A percentile compares a stretch with the other conserved stretches of the same genome.
Evolutionary conservation across 2,888 invertebrate genomes (phyloP).

Genomic region (Drosophila kanekoi): DNA sequence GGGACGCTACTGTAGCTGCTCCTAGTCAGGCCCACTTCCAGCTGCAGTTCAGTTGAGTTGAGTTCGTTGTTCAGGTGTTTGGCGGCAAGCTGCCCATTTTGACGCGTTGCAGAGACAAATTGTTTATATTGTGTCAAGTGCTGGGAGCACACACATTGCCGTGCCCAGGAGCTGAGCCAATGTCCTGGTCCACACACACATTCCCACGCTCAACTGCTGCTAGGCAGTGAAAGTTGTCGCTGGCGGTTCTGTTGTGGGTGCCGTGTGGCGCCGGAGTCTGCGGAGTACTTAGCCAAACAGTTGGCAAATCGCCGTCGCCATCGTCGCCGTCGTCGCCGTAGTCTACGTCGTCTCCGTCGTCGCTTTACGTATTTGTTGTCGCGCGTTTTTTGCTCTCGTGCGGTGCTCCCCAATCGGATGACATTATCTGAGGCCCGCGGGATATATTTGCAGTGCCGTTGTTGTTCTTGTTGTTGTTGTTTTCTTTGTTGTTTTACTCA

Average conservation of each 20-base stretch:
- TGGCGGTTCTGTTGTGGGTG: conserved; percentile 45
- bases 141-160: conserved; percentile 32
- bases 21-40: conserved; percentile 5
- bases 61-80: conserved; percentile 58
- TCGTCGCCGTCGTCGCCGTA: conserved; percentile 14
- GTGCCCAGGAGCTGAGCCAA: not conserved
- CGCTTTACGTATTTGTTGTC: conserved; percentile 28
- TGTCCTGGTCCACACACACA: not conserved
- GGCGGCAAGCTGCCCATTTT: conserved; percentile 76
- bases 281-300: conserved; percentile 67
- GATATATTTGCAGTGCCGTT: conserved; percentile 42
- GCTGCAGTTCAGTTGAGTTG: conserved; percentile 21
- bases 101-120: conserved; percentile 69
- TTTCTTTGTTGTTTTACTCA: conserved; percentile 33
- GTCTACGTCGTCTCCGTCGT: not conserved
- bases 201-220: conserved; percentile 4
- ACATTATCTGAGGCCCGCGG: conserved; percentile 69
- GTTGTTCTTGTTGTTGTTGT: conserved; percentile 16
- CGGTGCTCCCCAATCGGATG: conserved; percentile 69
- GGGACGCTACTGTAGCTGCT: conserved; percentile 28
- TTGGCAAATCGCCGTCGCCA: conserved; percentile 39
- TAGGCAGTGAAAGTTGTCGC: conserved; percentile 39
- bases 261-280: conserved; percentile 62
- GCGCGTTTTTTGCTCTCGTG: conserved; percentile 41
- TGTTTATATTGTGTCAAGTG: conserved; percentile 80